Evolutionary conservation across 2,888 invertebrate genomes (phyloP), one percentile per base, ranked within the genome.

Genomic region (Candidula unifasciata): DNA sequence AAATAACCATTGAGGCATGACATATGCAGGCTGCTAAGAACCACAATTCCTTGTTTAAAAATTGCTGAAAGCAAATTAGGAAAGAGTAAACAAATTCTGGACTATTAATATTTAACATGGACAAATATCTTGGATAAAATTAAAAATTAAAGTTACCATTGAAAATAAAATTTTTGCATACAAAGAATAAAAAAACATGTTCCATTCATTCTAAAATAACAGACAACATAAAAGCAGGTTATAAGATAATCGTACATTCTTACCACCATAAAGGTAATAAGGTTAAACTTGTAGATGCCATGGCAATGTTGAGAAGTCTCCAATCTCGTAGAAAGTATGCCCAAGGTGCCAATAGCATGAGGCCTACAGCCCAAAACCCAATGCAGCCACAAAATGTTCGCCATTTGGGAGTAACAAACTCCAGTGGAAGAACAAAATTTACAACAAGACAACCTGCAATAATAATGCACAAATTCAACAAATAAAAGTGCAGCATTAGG

Each of bases 381-480:
- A 93, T 89, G 88, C 92, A 92, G 44, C 93, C 93, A 89, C 92
- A 92, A 87, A 93, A 91, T 16, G 92, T 92, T 68, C 93, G 85
- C 93, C 93, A 93, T 71, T 88, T 86, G 18, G 90, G 91, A 21
- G 92, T 91, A 21, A 93, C 92, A 87, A 92, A 90, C 87, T 93
- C 93, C 83, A 93, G 82, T 0, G 93, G 93, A 21, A 93, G 88
- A n/a, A 93, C 92, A 89, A 92, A 92, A 87, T 93, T 93, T 8
- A 92, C 91, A 18, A 93, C 91, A 86, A 93, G 85, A n/a, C 90
- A 89, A 74, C 93, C 93, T 93, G 86, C 33, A 68, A 66, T 68
- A 64, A 37, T 35, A 27, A 52, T 73, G n/a, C 6, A 52, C 1
- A n/a, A 27, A 8, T 13, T 27, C 44, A 0, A 73, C 1, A 44